A percentile compares a stretch with the other conserved stretches of the same genome.
Conservation (phyloP, 2,797 vertebrate species). For the Hybognathus amarus region DNA sequence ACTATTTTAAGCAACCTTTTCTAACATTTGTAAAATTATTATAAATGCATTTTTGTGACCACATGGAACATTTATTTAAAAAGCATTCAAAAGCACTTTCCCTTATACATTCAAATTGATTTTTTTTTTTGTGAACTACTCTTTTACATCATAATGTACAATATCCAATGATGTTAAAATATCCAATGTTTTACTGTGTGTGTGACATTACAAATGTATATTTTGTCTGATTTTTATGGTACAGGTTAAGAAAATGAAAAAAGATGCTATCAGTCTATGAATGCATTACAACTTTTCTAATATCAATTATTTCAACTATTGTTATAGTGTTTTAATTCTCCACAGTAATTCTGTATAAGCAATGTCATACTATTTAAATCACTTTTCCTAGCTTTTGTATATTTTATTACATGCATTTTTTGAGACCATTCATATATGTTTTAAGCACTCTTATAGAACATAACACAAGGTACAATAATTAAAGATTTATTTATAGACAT, state of each 20-base stretch:
- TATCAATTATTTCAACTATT: neutral
- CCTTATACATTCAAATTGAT: too few relatives aligned
- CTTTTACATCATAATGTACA: neutral
- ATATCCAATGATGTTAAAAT: neutral
- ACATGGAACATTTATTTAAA: too few relatives aligned
- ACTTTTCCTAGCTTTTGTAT: neutral
- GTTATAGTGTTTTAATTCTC: neutral
- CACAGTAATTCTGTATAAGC: neutral
- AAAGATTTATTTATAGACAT: neutral
- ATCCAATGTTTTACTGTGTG: neutral
- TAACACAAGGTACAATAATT: neutral
- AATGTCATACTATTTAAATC: neutral
- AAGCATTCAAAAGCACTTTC: too few relatives aligned
- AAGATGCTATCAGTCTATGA: neutral
- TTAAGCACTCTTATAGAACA: neutral
- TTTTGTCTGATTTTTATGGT: neutral
- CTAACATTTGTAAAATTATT: too few relatives aligned
- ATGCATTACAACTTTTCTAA: too few relatives aligned
- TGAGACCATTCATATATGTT: neutral
- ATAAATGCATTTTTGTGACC: too few relatives aligned
- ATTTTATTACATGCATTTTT: neutral
- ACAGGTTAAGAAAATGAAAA: neutral
- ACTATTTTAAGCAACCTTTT: too few relatives aligned
- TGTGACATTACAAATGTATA: neutral
- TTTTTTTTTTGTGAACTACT: neutral